Evolutionary conservation across 1,140 invertebrate species (phyloP).

Genomic region (Lepidurus packardi): DNA sequence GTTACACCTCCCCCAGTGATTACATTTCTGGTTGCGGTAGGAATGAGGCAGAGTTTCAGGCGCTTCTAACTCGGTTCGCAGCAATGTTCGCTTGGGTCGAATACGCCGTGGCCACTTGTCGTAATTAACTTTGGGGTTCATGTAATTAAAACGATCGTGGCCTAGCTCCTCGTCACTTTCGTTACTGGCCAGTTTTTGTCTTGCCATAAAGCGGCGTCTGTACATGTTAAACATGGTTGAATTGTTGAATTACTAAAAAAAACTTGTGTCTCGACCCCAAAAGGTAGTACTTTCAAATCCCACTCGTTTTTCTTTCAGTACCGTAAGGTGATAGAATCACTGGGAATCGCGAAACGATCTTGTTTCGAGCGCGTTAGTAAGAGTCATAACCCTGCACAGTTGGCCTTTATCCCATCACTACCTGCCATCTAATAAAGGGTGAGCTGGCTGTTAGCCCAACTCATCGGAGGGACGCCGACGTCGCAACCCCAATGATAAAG

Average conservation of each 20-base stretch:
- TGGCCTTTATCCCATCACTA: constrained; percentile 14
- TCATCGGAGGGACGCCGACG: constrained; percentile 10
- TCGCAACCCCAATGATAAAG: background rate
- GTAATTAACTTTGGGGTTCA: constrained; percentile 41
- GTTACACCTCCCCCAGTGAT: background rate
- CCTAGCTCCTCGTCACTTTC: constrained; percentile 38
- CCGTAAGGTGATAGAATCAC: too few species aligned
- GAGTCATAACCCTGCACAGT: constrained; percentile 11
- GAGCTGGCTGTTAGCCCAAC: constrained; percentile 20
- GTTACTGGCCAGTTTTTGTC: constrained; percentile 26
- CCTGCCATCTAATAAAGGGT: constrained; percentile 18
- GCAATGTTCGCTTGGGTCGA: constrained; percentile 61
- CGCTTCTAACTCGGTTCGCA: constrained; percentile 52
- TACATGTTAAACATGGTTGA: constrained; percentile 38
- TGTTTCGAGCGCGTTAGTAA: background rate
- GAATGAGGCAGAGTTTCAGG: constrained; percentile 51
- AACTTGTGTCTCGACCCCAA: too few species aligned
- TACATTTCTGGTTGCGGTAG: constrained; percentile 10
- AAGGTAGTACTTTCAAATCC: too few species aligned
- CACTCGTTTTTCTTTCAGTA: too few species aligned
- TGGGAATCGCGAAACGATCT: background rate
- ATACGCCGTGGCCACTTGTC: constrained; percentile 50
- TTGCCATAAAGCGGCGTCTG: constrained; percentile 36
- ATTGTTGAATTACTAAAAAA: too few species aligned
- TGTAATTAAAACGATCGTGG: constrained; percentile 41